Conservation (phyloP, 2,797 vertebrate genomes). For the Argya squamiceps region DNA sequence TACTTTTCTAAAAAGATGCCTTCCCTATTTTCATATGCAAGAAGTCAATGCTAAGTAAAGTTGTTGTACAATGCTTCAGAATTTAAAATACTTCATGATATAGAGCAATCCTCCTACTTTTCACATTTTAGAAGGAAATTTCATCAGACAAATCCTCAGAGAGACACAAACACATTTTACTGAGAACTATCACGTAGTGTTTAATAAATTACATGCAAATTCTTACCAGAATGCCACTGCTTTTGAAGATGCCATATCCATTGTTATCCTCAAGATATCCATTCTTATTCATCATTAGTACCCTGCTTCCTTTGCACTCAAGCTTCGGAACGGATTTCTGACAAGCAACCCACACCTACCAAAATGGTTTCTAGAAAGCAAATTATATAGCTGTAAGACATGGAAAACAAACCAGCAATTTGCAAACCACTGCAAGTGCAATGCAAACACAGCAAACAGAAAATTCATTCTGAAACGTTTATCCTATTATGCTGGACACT, state of each 20-base stretch:
- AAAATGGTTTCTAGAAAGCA: conserved; percentile 40
- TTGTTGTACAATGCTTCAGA: background rate
- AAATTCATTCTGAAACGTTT: background rate
- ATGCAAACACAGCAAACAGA: background rate
- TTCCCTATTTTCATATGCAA: background rate
- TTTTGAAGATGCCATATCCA: background rate
- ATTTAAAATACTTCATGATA: background rate
- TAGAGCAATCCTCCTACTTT: background rate
- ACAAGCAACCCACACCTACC: background rate
- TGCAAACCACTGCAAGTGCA: conserved; percentile 15
- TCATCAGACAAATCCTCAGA: background rate
- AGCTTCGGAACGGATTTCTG: background rate
- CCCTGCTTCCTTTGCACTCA: background rate
- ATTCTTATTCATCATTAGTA: background rate
- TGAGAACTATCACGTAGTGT: background rate
- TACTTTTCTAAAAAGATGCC: background rate
- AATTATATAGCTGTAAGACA: conserved; percentile 13
- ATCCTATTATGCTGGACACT: background rate
- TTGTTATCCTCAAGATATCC: background rate
- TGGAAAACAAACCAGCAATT: background rate
- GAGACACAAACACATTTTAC: background rate
- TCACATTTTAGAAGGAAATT: background rate
- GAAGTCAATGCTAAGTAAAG: conserved; percentile 5
- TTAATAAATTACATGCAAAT: conserved; percentile 1
- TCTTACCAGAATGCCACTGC: conserved; percentile 21